A percentile compares a stretch with the other conserved stretches of the same genome.
These are phyloP conservation scores for Channa maculata DNA, from an alignment of 2,113 vertebrate species.

Conservation along the genomic window DNA sequence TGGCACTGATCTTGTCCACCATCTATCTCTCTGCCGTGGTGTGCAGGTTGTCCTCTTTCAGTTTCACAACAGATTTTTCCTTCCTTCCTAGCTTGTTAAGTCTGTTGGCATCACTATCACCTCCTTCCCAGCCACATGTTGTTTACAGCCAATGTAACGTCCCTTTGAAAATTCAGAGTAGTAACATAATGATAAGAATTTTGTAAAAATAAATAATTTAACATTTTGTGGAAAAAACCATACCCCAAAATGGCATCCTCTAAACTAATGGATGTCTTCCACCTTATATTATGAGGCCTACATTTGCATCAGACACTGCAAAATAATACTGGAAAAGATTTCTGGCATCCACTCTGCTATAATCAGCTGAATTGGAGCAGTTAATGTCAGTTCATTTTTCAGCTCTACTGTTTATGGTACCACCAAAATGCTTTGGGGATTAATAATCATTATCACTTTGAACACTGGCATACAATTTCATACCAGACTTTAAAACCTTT, in stretches of 20 bases:
- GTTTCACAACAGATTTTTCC: neutral
- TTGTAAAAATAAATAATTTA: too few species aligned
- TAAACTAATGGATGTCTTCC: neutral
- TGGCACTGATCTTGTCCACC: neutral
- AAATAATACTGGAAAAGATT: neutral
- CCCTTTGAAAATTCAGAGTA: too few species aligned
- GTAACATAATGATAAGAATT: too few species aligned
- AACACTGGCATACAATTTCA: neutral
- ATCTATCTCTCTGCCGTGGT: neutral
- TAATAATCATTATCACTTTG: constrained; percentile 3
- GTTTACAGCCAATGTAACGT: too few species aligned
- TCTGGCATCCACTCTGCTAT: constrained; percentile 11
- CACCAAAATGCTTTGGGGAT: constrained; percentile 7
- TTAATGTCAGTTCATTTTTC: constrained; percentile 1
- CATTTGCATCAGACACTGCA: neutral
- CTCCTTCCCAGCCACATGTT: too few species aligned
- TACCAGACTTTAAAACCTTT: constrained; percentile 7
- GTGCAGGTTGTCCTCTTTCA: neutral
- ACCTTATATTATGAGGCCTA: neutral
- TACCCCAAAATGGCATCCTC: too few species aligned
- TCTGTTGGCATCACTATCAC: too few species aligned
- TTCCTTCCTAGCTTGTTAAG: neutral
- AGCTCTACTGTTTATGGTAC: constrained; percentile 9
- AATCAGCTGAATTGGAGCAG: neutral
- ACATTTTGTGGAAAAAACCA: too few species aligned